Evolutionary conservation across 2,113 vertebrate species (phyloP).

Genomic region (Platysternon megacephalum): DNA sequence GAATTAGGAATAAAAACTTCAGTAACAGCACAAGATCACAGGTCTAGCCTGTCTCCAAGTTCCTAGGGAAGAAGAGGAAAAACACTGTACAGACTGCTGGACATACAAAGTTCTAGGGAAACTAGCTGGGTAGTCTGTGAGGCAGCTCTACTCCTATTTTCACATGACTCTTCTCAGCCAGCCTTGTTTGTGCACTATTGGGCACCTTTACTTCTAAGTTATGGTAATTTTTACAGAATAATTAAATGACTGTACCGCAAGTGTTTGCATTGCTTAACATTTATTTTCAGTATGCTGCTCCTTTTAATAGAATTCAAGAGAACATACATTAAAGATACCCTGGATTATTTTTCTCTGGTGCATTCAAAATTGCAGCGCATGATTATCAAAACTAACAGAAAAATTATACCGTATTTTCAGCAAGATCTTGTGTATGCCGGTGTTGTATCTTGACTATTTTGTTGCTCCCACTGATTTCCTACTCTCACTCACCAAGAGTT

Average conservation of each 20-base stretch:
- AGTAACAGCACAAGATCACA: background rate
- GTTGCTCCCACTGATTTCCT: background rate
- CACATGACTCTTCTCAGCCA: background rate
- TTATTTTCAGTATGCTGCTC: background rate
- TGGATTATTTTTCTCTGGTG: background rate
- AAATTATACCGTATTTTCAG: background rate
- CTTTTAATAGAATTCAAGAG: background rate
- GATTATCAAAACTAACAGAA: background rate
- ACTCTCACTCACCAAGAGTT: background rate
- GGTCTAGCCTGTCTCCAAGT: background rate
- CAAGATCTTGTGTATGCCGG: background rate
- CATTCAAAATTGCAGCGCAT: background rate
- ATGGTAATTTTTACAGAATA: background rate
- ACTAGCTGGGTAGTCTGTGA: background rate
- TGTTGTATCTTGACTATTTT: background rate
- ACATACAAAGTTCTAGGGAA: background rate
- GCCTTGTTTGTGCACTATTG: background rate
- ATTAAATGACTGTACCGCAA: background rate
- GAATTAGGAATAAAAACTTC: too few species aligned
- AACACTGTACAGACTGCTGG: background rate
- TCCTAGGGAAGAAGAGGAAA: background rate
- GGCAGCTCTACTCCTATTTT: background rate
- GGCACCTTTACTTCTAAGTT: background rate
- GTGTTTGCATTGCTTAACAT: background rate
- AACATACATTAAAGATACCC: background rate